Evolutionary conservation across 2,888 invertebrate species (phyloP).

Genomic region (Stenodera caucasica): DNA sequence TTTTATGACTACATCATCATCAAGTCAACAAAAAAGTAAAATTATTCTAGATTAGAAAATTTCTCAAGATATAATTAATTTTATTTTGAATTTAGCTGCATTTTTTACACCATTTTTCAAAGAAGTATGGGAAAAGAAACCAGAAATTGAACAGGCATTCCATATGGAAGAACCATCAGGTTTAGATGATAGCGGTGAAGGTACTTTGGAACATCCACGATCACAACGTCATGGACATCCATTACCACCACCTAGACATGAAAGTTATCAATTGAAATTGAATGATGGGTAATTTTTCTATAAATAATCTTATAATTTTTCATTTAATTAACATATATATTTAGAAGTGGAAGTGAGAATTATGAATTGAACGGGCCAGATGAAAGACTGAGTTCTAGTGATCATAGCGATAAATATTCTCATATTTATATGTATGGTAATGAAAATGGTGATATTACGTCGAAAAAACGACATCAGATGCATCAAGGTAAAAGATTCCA

Average conservation of each 20-base stretch:
- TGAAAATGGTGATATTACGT: constrained; percentile 57
- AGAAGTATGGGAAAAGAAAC: constrained; percentile 94
- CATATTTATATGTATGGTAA: constrained; percentile 67
- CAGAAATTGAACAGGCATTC: constrained; percentile 91
- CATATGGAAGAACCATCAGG: constrained; percentile 75
- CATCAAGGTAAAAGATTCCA: constrained; percentile 34
- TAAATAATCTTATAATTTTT: background rate
- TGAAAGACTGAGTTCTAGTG: constrained; percentile 64
- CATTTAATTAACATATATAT: constrained; percentile 17
- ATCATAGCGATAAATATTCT: constrained; percentile 68
- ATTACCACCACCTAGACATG: constrained; percentile 72
- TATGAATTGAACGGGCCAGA: constrained; percentile 65
- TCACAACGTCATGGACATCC: constrained; percentile 61
- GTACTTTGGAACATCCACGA: constrained; percentile 71
- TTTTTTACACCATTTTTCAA: constrained; percentile 96
- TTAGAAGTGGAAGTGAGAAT: constrained; percentile 65
- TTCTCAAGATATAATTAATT: background rate
- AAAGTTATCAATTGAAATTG: constrained; percentile 74
- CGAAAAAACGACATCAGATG: constrained; percentile 39
- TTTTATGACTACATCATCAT: constrained; percentile 87
- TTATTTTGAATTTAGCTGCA: constrained; percentile 66
- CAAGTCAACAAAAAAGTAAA: constrained; percentile 84
- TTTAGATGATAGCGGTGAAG: constrained; percentile 69
- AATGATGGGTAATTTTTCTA: constrained; percentile 57
- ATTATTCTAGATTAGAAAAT: constrained; percentile 20